phyloP scores from a whole-genome alignment of 2,113 vertebrate genomes.

The Pseudorhombus dupliciocellatus region DNA sequence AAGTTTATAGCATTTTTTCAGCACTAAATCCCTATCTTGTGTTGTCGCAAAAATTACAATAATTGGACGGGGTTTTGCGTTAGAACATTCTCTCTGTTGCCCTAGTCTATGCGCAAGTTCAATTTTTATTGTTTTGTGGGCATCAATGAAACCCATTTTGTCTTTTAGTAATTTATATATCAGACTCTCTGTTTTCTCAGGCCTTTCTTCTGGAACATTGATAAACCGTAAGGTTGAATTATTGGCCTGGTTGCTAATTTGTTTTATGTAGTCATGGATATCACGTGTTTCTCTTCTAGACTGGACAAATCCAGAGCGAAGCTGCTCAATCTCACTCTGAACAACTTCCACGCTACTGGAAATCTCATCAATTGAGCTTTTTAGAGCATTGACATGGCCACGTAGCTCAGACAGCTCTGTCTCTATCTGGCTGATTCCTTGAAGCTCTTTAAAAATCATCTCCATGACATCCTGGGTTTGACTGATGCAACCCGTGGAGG shows the following conservation, averaged over 20 bases:
- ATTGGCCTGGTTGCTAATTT: conserved; percentile 90
- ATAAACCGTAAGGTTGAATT: conserved; percentile 92
- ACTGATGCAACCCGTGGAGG: conserved; percentile 94
- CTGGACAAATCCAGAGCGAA: conserved; percentile 95
- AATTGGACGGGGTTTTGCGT: conserved; percentile 95
- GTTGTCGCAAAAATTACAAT: conserved; percentile 93
- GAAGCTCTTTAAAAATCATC: conserved; percentile 99
- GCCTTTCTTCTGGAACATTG: conserved; percentile 93
- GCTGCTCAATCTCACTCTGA: conserved; percentile 96
- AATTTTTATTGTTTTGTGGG: conserved; percentile 89
- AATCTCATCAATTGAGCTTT: conserved; percentile 98
- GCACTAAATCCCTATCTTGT: conserved; percentile 93
- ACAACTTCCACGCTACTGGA: conserved; percentile 98
- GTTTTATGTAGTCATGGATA: conserved; percentile 98
- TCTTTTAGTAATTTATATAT: conserved; percentile 92
- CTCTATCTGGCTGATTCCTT: conserved; percentile 99
- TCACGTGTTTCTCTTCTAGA: conserved; percentile 96
- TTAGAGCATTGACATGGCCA: conserved; percentile 95
- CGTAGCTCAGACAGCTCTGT: conserved; percentile 95
- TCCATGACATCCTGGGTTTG: conserved; percentile 99
- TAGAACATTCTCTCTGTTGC: conserved; percentile 93
- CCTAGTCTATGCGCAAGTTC: conserved; percentile 95
- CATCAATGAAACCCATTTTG: conserved; percentile 94
- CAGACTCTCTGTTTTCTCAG: conserved; percentile 86
- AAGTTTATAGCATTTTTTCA: conserved; percentile 98